Base-by-base conservation (phyloP, 2,888 invertebrate species). In the Heterodera filipjevi region DNA sequence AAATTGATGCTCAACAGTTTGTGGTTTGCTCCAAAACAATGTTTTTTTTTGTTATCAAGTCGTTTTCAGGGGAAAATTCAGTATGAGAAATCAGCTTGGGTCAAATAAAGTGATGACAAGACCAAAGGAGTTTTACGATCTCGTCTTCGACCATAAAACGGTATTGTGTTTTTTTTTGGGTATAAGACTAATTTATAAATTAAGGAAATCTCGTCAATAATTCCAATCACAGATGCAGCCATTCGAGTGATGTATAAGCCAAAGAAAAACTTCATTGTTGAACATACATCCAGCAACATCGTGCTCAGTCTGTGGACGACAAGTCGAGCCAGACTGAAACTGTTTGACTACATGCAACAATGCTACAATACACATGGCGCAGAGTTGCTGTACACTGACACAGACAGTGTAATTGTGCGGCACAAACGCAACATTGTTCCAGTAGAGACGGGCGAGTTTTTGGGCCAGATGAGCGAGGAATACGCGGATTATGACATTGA, bases 1-100 rank as follows among this genome's bases (percentile, higher is more conserved):
- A 68, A 68, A 27, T 27, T 68, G 66, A 68, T 68, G 66, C 32
- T 68, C n/a, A 68, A 68, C 19, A 68, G 66, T 32, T n/a, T 75
- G 14, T 76, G 64, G 39, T 75, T 53, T 33, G 35, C 27, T 66
- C 19, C 16, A 66, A 33, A 59, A 35, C 12, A 27, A 14, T 39
- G 8, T 1, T 6, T 35, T 33, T 39, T 39, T 14, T 35, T 3
- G 33, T 44, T 71, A 35, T 5, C 46, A 19, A 53, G n/a, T 5
- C 27, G 19, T 53, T 64, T 49, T 76, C 30, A 64, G 71, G 71
- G 68, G 77, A 14, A 77, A 77, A 70, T 77, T 77, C n/a, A 19
- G 46, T 14, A 77, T 77, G 77, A 70, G 77, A 12, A 77, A 77
- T 70, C n/a, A n/a, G 14, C 27, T 77, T 14, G 19, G 35, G 2